Percentiles rank a stretch among this genome's conserved stretches.
These are phyloP conservation scores for Epinephelus coioides DNA, from an alignment of 2,797 vertebrate genomes.

Conservation along the genomic window DNA sequence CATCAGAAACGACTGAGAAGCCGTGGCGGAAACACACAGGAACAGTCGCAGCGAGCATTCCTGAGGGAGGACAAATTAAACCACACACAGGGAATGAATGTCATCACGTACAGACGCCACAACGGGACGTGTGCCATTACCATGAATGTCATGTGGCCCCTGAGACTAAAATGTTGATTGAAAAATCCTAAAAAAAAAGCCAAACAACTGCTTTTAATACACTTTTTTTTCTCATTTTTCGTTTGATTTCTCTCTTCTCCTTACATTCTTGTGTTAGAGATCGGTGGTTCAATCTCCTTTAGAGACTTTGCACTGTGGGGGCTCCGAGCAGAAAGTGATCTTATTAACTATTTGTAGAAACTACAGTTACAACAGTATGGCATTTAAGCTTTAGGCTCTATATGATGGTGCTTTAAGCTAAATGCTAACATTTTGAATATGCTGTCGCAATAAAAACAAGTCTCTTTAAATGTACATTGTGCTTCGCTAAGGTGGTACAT, in stretches of 20 bases:
- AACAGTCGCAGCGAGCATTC: slow-evolving; percentile 39
- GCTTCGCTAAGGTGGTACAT: too few relatives aligned
- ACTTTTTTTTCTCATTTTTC: neutral
- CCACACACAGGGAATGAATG: slow-evolving; percentile 29
- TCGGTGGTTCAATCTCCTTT: neutral
- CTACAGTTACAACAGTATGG: neutral
- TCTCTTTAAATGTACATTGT: neutral
- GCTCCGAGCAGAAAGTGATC: neutral
- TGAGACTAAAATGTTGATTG: slow-evolving; percentile 39
- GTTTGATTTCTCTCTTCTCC: neutral
- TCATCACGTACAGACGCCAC: slow-evolving; percentile 30
- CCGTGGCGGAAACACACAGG: slow-evolving; percentile 17
- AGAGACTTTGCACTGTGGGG: neutral
- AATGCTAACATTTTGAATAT: neutral
- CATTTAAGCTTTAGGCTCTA: neutral
- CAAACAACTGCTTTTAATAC: slow-evolving; percentile 18
- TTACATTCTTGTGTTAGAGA: neutral
- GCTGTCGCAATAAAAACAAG: neutral
- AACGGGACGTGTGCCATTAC: slow-evolving; percentile 9
- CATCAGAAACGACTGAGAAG: slow-evolving; percentile 21
- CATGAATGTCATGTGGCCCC: slow-evolving; percentile 30
- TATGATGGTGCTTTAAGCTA: neutral
- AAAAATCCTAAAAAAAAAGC: slow-evolving; percentile 38
- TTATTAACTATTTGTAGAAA: neutral
- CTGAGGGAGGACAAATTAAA: slow-evolving; percentile 58